phyloP scores from a whole-genome alignment of 2,888 invertebrate species.

The Panopea generosa region DNA sequence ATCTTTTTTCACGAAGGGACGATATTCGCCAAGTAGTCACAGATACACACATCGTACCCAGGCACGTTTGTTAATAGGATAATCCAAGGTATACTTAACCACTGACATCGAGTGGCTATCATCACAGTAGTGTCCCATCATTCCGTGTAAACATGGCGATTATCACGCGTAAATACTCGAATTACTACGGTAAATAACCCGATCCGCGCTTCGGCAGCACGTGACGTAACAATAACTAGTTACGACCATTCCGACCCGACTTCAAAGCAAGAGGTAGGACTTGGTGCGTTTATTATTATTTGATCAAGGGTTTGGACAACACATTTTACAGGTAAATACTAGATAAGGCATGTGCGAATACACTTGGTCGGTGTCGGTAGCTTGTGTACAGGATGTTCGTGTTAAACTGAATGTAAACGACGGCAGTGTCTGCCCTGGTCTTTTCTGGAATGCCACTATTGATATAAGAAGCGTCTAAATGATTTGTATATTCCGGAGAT shows the following conservation, averaged over 20 bases:
- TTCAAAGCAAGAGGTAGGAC: conserved; percentile 14
- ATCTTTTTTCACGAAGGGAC: too few species aligned
- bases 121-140: conserved; percentile 31
- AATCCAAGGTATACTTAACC: conserved; percentile 20
- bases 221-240: conserved; percentile 38
- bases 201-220: background rate
- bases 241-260: conserved; percentile 6
- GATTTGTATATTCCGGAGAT: too few species aligned
- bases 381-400: too few species aligned
- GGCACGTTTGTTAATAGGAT: background rate
- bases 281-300: conserved; percentile 14
- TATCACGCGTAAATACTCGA: conserved; percentile 48
- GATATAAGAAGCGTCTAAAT: too few species aligned
- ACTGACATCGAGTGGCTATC: conserved; percentile 29
- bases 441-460: too few species aligned
- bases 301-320: conserved; percentile 30
- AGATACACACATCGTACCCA: too few species aligned
- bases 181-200: conserved; percentile 44
- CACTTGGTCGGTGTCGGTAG: conserved; percentile 15
- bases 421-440: too few species aligned
- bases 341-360: conserved; percentile 44
- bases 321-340: conserved; percentile 11
- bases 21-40: too few species aligned
- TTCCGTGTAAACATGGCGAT: conserved; percentile 42
- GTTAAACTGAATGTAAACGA: too few species aligned